phyloP scores from a whole-genome alignment of 2,888 invertebrate species.

The Chirona hameri region DNA sequence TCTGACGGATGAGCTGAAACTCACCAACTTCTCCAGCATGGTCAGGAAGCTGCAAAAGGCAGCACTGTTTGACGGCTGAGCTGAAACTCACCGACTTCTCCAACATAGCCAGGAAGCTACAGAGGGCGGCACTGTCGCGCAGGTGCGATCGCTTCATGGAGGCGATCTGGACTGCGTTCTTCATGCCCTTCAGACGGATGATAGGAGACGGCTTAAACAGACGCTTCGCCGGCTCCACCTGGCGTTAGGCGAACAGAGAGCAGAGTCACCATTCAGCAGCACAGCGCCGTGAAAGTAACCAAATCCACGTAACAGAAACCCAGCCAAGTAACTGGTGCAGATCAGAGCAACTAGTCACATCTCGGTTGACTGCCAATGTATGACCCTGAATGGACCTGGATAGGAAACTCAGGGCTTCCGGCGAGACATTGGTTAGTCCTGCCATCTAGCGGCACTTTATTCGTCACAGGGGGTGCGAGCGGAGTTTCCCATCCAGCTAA shows the following conservation, averaged over 20 bases:
- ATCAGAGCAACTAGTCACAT: no score
- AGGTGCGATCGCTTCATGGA: conserved; percentile 44
- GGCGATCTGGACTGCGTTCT: conserved; percentile 75
- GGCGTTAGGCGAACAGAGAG: conserved; percentile 35
- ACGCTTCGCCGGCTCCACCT: conserved; percentile 57
- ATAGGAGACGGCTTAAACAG: conserved; percentile 71
- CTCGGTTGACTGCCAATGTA: no score
- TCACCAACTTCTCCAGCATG: conserved; percentile 75
- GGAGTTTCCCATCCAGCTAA: no score
- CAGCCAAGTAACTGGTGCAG: no score
- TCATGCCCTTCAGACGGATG: conserved; percentile 76
- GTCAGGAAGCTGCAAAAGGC: conserved; percentile 77
- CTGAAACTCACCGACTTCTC: conserved; percentile 60
- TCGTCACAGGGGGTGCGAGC: no score
- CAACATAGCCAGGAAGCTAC: conserved; percentile 78
- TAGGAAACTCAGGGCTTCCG: no score
- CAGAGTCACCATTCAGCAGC: not conserved
- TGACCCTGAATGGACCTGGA: no score
- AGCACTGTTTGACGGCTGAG: conserved; percentile 55
- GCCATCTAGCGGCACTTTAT: no score
- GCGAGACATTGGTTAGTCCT: no score
- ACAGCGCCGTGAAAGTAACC: no score
- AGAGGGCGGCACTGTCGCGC: conserved; percentile 66
- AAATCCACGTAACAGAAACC: no score
- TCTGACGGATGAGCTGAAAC: no score